A percentile compares a stretch with the other conserved stretches of the same genome.
phyloP scores from a whole-genome alignment of 2,797 vertebrate species.

The Hapalemur alaotrensis region DNA sequence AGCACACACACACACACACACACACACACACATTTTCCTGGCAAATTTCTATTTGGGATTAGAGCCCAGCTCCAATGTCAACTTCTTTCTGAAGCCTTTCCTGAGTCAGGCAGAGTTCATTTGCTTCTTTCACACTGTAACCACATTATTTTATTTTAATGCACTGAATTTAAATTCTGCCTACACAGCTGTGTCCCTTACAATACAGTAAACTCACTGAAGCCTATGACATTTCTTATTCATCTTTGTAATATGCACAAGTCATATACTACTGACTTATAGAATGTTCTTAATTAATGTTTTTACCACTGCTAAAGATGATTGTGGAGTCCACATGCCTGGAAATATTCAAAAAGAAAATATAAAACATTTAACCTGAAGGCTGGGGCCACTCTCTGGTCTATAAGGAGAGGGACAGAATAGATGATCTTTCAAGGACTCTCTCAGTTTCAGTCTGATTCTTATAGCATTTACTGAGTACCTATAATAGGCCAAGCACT shows the following conservation, averaged over 20 bases:
- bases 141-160: background rate
- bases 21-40: background rate
- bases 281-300: background rate
- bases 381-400: background rate
- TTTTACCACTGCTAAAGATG: background rate
- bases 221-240: background rate
- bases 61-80: background rate
- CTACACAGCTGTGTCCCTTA: background rate
- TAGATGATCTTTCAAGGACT: background rate
- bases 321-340: background rate
- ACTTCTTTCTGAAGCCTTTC: background rate
- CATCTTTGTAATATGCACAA: constrained; percentile 13
- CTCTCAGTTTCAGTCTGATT: background rate
- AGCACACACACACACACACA: background rate
- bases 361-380: background rate
- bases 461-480: background rate
- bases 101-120: background rate
- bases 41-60: background rate
- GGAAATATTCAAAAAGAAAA: constrained; percentile 12
- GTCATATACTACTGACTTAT: background rate
- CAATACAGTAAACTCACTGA: background rate
- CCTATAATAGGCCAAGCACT: background rate
- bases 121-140: background rate
- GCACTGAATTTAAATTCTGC: background rate
- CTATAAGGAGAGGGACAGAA: background rate